phyloP scores from a whole-genome alignment of 2,113 vertebrate genomes.

The Mugil cephalus region DNA sequence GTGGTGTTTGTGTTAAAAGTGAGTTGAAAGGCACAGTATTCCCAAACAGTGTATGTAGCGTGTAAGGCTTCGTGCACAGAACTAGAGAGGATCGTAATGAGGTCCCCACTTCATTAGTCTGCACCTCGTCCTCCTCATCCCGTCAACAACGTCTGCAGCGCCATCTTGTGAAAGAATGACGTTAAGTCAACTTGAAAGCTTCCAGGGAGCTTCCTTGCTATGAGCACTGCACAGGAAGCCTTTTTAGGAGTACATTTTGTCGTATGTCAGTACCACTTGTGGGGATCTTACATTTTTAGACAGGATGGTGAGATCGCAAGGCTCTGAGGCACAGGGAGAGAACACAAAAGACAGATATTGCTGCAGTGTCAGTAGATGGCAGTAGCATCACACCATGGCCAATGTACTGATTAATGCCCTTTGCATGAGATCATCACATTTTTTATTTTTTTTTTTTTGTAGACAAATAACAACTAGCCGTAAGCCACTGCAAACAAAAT shows the following conservation, averaged over 20 bases:
- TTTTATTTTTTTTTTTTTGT: too few relatives aligned
- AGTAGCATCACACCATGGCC: slow-evolving; percentile 71
- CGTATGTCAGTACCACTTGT: slow-evolving; percentile 9
- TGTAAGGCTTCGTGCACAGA: neutral
- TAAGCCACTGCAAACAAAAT: slow-evolving; percentile 52
- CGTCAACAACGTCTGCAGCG: slow-evolving; percentile 42
- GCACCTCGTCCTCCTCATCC: neutral
- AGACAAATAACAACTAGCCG: slow-evolving; percentile 45
- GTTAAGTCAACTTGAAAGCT: slow-evolving; percentile 28
- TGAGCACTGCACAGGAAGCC: slow-evolving; percentile 8
- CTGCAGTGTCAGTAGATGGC: slow-evolving; percentile 70
- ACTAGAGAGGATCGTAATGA: neutral
- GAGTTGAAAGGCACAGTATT: neutral
- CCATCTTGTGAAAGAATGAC: slow-evolving; percentile 68
- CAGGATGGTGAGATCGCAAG: neutral
- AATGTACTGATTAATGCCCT: slow-evolving; percentile 33
- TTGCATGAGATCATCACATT: slow-evolving; percentile 25
- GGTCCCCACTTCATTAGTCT: neutral
- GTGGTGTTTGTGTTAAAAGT: neutral
- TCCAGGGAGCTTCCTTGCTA: neutral
- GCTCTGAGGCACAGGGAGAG: neutral
- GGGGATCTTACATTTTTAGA: slow-evolving; percentile 1
- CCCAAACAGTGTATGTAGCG: neutral
- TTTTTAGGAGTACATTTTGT: slow-evolving; percentile 19
- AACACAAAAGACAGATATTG: neutral